These are phyloP conservation scores for Aleiodes alternator DNA, from an alignment of 2,888 invertebrate species.

Conservation along the genomic window DNA sequence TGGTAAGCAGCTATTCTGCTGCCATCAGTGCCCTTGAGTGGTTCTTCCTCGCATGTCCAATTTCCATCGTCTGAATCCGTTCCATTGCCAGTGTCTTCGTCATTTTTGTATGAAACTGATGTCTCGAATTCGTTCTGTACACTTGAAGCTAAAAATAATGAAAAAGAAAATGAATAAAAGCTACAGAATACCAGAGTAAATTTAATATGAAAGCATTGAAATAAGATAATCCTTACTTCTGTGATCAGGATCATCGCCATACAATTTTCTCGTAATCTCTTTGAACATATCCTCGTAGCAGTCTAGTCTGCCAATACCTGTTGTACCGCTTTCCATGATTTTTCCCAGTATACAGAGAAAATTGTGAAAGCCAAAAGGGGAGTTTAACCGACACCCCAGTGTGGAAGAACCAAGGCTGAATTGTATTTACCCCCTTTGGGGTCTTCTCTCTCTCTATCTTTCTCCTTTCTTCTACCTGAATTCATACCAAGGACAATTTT, in stretches of 20 bases:
- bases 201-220: background rate
- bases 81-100: slow-evolving; percentile 70
- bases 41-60: slow-evolving; percentile 72
- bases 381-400: background rate
- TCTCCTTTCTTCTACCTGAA: slow-evolving; percentile 16
- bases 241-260: slow-evolving; percentile 85
- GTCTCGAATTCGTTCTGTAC: slow-evolving; percentile 74
- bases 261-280: slow-evolving; percentile 93
- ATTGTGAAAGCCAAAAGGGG: slow-evolving; percentile 9
- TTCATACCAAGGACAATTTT: slow-evolving; percentile 15
- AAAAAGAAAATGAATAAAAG: background rate
- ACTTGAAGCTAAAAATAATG: slow-evolving; percentile 66
- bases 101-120: slow-evolving; percentile 69
- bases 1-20: slow-evolving; percentile 73
- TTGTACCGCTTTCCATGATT: slow-evolving; percentile 68
- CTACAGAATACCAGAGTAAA: too few species aligned
- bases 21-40: slow-evolving; percentile 72
- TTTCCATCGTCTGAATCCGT: slow-evolving; percentile 72
- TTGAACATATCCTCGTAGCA: slow-evolving; percentile 92
- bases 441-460: background rate
- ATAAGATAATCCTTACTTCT: slow-evolving; percentile 63
- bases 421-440: slow-evolving; percentile 23
- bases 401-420: slow-evolving; percentile 14
- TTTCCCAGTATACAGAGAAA: background rate
- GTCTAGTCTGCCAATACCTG: slow-evolving; percentile 77